Percentiles rank a stretch among this genome's conserved stretches.
phyloP scores from a whole-genome alignment of 2,888 invertebrate species.

The Xestia c-nigrum region DNA sequence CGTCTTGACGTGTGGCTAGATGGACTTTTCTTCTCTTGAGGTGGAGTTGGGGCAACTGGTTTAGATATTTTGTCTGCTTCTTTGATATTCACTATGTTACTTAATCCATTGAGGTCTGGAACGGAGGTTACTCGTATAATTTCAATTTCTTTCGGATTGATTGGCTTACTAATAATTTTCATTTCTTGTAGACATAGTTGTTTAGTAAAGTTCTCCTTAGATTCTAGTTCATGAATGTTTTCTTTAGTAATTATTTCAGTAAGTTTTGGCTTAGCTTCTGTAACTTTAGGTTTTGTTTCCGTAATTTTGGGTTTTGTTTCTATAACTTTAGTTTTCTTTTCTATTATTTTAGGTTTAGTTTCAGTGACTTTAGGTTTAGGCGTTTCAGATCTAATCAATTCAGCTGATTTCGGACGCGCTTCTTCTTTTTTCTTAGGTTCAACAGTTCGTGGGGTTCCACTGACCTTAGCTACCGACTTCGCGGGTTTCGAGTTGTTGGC shows the following conservation, averaged over 20 bases:
- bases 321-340: conserved; percentile 48
- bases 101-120: conserved; percentile 55
- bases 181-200: conserved; percentile 54
- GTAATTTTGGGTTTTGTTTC: conserved; percentile 58
- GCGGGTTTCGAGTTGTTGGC: conserved; percentile 71
- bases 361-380: conserved; percentile 60
- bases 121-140: conserved; percentile 56
- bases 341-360: conserved; percentile 44
- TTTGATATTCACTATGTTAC: conserved; percentile 41
- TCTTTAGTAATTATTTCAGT: conserved; percentile 54
- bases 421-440: conserved; percentile 78
- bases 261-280: conserved; percentile 59
- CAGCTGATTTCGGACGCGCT: conserved; percentile 65
- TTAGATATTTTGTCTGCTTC: conserved; percentile 48
- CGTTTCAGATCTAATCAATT: conserved; percentile 66
- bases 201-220: conserved; percentile 60
- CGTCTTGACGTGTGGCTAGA: conserved; percentile 80
- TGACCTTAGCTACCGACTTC: conserved; percentile 85
- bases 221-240: conserved; percentile 41
- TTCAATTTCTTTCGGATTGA: conserved; percentile 63
- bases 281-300: conserved; percentile 54
- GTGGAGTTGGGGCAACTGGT: conserved; percentile 57
- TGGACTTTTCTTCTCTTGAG: conserved; percentile 77
- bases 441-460: conserved; percentile 82
- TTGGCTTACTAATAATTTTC: conserved; percentile 57